phyloP scores from a whole-genome alignment of 2,888 invertebrate species.

The Idaea biselata region DNA sequence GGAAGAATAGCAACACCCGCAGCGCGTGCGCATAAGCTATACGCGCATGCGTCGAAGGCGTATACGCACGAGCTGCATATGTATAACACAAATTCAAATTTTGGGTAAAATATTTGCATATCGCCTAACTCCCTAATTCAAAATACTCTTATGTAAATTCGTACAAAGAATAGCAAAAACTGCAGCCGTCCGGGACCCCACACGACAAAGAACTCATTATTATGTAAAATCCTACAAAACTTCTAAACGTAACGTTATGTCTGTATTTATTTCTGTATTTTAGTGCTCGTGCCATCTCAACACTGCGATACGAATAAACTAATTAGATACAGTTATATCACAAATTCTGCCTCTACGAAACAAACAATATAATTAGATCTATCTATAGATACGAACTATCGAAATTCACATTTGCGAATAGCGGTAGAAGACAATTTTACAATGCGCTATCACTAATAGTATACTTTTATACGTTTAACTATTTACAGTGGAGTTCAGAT shows the following conservation, averaged over 20 bases:
- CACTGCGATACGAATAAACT: constrained; percentile 59
- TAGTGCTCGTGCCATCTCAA: constrained; percentile 47
- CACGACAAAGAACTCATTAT: constrained; percentile 62
- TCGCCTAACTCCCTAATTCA: constrained; percentile 74
- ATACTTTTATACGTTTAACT: constrained; percentile 73
- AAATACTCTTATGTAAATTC: constrained; percentile 73
- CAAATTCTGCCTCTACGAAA: constrained; percentile 78
- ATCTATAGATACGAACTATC: constrained; percentile 62
- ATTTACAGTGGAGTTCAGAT: constrained; percentile 75
- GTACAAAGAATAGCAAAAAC: constrained; percentile 62
- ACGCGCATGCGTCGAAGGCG: constrained; percentile 38
- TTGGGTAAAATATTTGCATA: constrained; percentile 78
- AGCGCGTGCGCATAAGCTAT: constrained; percentile 61
- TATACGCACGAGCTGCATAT: constrained; percentile 46
- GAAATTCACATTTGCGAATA: constrained; percentile 58
- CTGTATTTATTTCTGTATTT: constrained; percentile 74
- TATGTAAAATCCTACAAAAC: constrained; percentile 66
- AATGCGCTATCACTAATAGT: constrained; percentile 71
- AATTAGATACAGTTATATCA: constrained; percentile 78
- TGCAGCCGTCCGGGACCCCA: constrained; percentile 70
- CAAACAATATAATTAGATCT: constrained; percentile 74
- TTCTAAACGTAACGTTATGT: constrained; percentile 59
- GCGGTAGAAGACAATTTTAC: constrained; percentile 66
- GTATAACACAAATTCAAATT: constrained; percentile 56
- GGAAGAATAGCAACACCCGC: constrained; percentile 57